Conservation (phyloP, 2,113 vertebrate species). For the Eulemur macaco region DNA sequence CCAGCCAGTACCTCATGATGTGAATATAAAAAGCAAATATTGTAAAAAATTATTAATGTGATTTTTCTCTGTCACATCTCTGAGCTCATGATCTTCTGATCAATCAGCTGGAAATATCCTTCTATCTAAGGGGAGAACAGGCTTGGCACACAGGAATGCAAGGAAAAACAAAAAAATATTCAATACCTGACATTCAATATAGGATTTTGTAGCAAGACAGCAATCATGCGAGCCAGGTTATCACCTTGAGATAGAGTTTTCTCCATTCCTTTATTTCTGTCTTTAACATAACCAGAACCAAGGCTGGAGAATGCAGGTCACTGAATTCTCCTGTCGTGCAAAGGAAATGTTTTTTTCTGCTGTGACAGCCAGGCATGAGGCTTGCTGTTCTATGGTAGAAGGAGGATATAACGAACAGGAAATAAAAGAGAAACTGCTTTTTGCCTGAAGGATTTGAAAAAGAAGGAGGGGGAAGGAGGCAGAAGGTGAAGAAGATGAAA, state of each 20-base stretch:
- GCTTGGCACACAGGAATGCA: neutral
- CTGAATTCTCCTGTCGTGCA: neutral
- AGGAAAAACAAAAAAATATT: neutral
- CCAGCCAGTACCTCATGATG: neutral
- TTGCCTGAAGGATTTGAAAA: neutral
- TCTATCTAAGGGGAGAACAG: neutral
- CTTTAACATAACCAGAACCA: neutral
- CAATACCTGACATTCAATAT: neutral
- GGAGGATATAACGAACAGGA: neutral
- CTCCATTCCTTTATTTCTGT: neutral
- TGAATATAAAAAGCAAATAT: neutral
- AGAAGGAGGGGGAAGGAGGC: neutral
- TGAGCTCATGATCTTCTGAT: neutral
- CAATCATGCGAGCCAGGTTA: neutral
- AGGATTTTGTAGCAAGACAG: neutral
- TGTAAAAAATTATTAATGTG: neutral
- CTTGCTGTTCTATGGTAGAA: neutral
- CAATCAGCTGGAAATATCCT: neutral
- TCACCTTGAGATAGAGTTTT: neutral
- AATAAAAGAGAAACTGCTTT: neutral
- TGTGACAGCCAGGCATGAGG: neutral
- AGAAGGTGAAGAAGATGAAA: neutral
- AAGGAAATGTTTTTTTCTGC: neutral
- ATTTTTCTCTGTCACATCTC: slow-evolving; percentile 23
- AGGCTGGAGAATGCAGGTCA: neutral